Percentiles rank a stretch among this genome's conserved stretches.
Conservation (phyloP, 2,888 invertebrate genomes). For the Barypeithes pellucidus region DNA sequence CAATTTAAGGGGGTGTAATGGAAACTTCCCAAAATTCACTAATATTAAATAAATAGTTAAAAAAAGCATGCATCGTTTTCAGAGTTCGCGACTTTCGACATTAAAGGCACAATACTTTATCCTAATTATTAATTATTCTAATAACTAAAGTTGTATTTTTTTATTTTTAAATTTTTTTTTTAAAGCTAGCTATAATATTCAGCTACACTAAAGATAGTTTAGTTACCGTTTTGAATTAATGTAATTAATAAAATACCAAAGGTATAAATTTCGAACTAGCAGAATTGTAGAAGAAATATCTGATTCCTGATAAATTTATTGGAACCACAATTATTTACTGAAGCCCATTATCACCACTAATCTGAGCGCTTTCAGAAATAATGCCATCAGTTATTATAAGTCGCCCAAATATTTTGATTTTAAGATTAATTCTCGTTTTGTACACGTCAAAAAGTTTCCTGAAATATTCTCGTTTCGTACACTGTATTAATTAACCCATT, state of each 20-base stretch:
- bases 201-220: too few relatives aligned
- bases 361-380: too few relatives aligned
- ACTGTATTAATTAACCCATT: too few relatives aligned
- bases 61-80: background rate
- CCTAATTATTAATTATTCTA: slow-evolving; percentile 19
- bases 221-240: slow-evolving; percentile 8
- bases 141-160: slow-evolving; percentile 8
- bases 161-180: slow-evolving; percentile 11
- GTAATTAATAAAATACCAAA: slow-evolving; percentile 2
- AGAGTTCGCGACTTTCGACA: slow-evolving; percentile 6
- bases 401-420: too few relatives aligned
- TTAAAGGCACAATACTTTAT: slow-evolving; percentile 28
- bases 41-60: background rate
- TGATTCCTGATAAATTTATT: too few relatives aligned
- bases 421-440: too few relatives aligned
- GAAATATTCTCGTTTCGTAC: too few relatives aligned
- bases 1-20: slow-evolving; percentile 10
- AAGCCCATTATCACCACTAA: too few relatives aligned
- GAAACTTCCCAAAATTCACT: slow-evolving; percentile 11
- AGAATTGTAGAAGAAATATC: background rate
- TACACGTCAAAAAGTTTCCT: too few relatives aligned
- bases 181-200: slow-evolving; percentile 13
- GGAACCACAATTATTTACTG: too few relatives aligned
- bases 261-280: background rate
- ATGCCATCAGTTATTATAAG: too few relatives aligned